Base-by-base conservation (phyloP, 2,113 vertebrate species). In the Atractosteus spatula region DNA sequence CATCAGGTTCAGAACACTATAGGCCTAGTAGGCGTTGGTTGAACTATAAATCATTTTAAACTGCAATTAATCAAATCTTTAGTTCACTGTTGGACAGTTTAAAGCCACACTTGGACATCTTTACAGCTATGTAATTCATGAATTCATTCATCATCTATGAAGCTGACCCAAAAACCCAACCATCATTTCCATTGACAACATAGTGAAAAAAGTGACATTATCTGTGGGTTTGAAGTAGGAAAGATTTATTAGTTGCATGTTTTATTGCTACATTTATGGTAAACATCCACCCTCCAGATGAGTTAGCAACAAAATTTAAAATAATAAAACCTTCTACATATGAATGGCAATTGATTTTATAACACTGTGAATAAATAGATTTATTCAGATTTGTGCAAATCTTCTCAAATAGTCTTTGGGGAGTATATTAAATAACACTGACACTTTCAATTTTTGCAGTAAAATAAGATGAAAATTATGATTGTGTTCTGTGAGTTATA, bases 51-150 rank as follows among this genome's bases (percentile, higher is more conserved):
- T 41, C 43, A 66, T 66, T 66, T 12, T 66, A 66, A 44, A 66
- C 41, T 44, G 41, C 63, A 66, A 66, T 66, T 45, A 43, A 66
- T 66, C 14, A 45, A 14, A 66, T 41, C 12, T 55, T 41, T 44
- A 67, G 41, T 41, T 67, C 56, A 59, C 14, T 10, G 5, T 12
- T 67, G 64, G 64, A 12, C 7, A 10, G 41, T 29, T 66, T 71
- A 41, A 71, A 71, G 62, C 45, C 13, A 10, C 43, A 54, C 45
- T 8, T 44, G 29, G 70, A 41, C 70, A 65, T 65, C 16, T 66
- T 67, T 56, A 61, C 55, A 29, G 54, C 57, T 67, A 57, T 59
- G 71, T 68, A 73, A 68, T 67, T 73, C 43, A 55, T 67, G 64
- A 47, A 17, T 56, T 67, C 29, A 66, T 73, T 42, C 13, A 67